Base-by-base conservation (phyloP, 2,888 invertebrate species). In the Seladonia tumulorum region DNA sequence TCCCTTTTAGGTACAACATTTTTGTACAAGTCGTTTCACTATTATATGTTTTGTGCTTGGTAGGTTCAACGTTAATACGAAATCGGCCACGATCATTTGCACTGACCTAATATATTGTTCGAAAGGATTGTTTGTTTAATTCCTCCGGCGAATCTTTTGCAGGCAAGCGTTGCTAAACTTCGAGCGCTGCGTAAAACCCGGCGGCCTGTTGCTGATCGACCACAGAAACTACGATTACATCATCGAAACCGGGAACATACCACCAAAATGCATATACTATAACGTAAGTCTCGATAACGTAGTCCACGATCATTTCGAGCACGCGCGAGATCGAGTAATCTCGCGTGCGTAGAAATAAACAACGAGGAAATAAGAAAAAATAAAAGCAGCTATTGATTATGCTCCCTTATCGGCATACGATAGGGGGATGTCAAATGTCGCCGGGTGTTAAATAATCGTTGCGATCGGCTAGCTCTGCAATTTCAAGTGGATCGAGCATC, bases 141-240 rank as follows among this genome's bases (percentile, higher is more conserved):
- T n/a, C 57, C 1, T 57, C 57, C 29, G 63, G 16, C 5, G 29
- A 29, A 29, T n/a, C 12, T 45, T 83, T 89, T 91, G 85, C 93
- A 96, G 96, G 86, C 96, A 96, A 95, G 98, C 98, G 16, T 95
- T 98, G 35, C 95, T 94, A 77, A 98, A 98, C 95, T 98, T 98
- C 94, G 97, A 97, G 89, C 96, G 96, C 91, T 98, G 98, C 94
- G 96, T 98, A 5, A 98, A 97, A 94, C 98, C 98, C 0, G 98
- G 98, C 7, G 98, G 98, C 0, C 95, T 98, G 22, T 95, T 98
- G 71, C 95, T 98, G 75, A 98, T 98, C 77, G 98, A 98, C 94
- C 98, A 98, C 93, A 97, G 98, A 92, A 98, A 98, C 94, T 98
- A 98, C 90, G 98, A 98, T 93, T 96, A 96, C 93, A 98, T 98